phyloP scores from a whole-genome alignment of 2,113 vertebrate species.

The Oryzias curvinotus region DNA sequence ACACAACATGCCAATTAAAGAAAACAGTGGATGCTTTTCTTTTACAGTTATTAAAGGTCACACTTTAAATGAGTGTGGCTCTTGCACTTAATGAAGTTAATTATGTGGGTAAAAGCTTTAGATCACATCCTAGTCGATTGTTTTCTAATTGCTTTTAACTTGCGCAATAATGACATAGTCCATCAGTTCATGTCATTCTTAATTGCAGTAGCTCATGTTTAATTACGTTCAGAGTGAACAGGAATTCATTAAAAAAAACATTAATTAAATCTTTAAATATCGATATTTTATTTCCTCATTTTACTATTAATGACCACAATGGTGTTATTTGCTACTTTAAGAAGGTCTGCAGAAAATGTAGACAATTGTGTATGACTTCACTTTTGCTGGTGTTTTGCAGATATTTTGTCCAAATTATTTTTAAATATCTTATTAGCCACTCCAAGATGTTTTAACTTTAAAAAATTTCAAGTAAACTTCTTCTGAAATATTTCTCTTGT shows the following conservation, averaged over 20 bases:
- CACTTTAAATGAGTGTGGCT: conserved; percentile 48
- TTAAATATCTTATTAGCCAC: too few species aligned
- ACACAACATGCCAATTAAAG: conserved; percentile 24
- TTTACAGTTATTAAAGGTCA: conserved; percentile 61
- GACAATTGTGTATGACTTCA: too few species aligned
- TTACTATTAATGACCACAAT: not conserved
- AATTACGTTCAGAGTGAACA: conserved; percentile 44
- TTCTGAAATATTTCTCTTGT: too few species aligned
- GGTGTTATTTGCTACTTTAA: too few species aligned
- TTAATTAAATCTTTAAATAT: not conserved
- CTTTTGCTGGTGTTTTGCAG: too few species aligned
- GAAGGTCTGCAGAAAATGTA: too few species aligned
- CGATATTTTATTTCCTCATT: not conserved
- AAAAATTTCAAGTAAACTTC: too few species aligned
- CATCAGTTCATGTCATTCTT: conserved; percentile 55
- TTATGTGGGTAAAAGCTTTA: conserved; percentile 60
- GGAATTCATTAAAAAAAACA: conserved; percentile 15
- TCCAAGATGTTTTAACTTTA: too few species aligned
- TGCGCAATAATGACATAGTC: conserved; percentile 58
- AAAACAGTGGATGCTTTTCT: conserved; percentile 37
- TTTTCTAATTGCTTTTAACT: conserved; percentile 69
- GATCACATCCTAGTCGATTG: conserved; percentile 59
- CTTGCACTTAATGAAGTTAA: conserved; percentile 65
- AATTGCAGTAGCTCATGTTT: conserved; percentile 46
- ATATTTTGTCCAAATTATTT: too few species aligned